Conservation (phyloP, 2,888 invertebrate species). For the Stenodera caucasica region DNA sequence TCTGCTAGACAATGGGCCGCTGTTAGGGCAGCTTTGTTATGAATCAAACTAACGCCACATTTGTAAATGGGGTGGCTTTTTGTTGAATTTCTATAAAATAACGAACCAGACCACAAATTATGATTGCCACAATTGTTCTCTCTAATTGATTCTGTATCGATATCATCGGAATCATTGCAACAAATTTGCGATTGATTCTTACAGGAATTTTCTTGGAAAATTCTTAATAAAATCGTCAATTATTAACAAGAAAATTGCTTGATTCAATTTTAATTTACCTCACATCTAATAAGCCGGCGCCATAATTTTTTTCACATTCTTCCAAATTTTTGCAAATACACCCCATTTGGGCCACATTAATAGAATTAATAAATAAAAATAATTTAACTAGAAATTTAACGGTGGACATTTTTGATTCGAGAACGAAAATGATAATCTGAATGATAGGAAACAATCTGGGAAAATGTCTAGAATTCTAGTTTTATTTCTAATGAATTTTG, state of each 20-base stretch:
- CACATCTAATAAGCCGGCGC: conserved; percentile 1
- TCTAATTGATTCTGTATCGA: neutral
- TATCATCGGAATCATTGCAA: neutral
- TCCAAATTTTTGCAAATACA: neutral
- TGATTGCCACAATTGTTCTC: neutral
- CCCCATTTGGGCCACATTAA: no score
- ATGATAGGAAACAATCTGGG: neutral
- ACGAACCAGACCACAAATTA: neutral
- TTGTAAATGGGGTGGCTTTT: neutral
- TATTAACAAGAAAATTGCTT: no score
- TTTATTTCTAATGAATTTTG: neutral
- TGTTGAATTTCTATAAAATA: neutral
- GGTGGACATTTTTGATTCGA: neutral
- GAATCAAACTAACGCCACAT: neutral
- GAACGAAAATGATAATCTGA: neutral
- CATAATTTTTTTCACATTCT: neutral
- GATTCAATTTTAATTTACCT: no score
- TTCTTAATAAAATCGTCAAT: no score
- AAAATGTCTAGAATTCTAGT: neutral
- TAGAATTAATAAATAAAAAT: neutral
- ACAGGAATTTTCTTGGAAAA: neutral
- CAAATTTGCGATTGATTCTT: neutral
- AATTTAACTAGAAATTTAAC: neutral
- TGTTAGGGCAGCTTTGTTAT: conserved; percentile 1
- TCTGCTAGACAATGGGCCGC: conserved; percentile 6